Evolutionary conservation across 92 coral and sea anemone species (phyloP), one percentile per base, ranked within the genome.

Genomic region (Actinostola sp.): DNA sequence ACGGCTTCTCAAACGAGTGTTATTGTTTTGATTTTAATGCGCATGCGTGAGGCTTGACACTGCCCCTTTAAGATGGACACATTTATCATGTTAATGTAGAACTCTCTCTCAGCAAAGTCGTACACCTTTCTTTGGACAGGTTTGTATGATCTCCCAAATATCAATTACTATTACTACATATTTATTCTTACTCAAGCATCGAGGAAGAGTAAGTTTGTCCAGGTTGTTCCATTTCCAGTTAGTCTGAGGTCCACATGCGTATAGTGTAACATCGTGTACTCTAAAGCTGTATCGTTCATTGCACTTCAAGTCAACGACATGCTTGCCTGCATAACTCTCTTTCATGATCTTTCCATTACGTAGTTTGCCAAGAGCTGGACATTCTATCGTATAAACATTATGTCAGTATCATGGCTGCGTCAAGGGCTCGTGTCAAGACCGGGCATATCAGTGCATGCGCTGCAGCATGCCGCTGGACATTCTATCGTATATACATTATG

Each of bases 241-340:
- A 41, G 92, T 87, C 26, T 82, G 78, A 43, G 92, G 92, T 14
- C 92, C 92, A 46, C 92, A 87, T 35, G 58, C 62, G 44, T 72
- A 87, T 2, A 24, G 26, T 21, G 82, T 78, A 30, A 67, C 61
- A 39, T 73, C 84, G 36, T 71, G 70, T 13, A 72, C 50, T 19
- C 58, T 77, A 48, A 87, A 87, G n/a, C 83, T 63, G 79, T 57
- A 52, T 19, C 66, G 73, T 28, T 82, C 82, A 14, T 69, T 29
- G 73, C 92, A 87, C 35, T 67, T 12, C 32, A 87, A 45, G 35
- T 32, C 52, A 36, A 82, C 79, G 8, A 79, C 53, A 16, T 26
- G 72, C 49, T 35, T 63, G 19, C 91, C 91, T 23, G 78, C 81
- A 36, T 51, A 65, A 1, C 66, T 79, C 50, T 30, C 57, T 44